A percentile compares a stretch with the other conserved stretches of the same genome.
These are phyloP conservation scores for Lampris incognitus DNA, from an alignment of 2,113 vertebrate genomes.

Conservation along the genomic window DNA sequence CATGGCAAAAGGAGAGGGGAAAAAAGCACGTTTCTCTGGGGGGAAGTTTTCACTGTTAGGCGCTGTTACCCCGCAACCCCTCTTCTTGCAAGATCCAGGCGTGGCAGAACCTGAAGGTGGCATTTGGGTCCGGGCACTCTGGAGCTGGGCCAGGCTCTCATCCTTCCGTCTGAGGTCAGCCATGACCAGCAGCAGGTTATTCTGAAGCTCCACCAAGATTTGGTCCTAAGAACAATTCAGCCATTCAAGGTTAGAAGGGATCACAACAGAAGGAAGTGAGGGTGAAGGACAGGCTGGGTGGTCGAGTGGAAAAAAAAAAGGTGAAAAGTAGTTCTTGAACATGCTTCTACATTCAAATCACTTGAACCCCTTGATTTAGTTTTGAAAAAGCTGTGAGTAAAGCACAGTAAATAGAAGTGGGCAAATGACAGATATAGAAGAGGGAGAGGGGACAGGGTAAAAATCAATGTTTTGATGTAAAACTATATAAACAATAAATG, in stretches of 20 bases:
- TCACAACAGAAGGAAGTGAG: slow-evolving; percentile 21
- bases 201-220: slow-evolving; percentile 93
- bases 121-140: slow-evolving; percentile 62
- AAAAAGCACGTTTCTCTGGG: slow-evolving; percentile 88
- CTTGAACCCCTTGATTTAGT: slow-evolving; percentile 56
- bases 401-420: slow-evolving; percentile 34
- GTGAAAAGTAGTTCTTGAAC: slow-evolving; percentile 5
- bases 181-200: slow-evolving; percentile 90
- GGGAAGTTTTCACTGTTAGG: slow-evolving; percentile 86
- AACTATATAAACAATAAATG: neutral
- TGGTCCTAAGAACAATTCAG: slow-evolving; percentile 86
- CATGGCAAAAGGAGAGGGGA: slow-evolving; percentile 82
- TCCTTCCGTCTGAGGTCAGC: slow-evolving; percentile 89
- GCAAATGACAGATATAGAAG: slow-evolving; percentile 2
- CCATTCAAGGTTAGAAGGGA: slow-evolving; percentile 62
- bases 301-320: slow-evolving; percentile 11
- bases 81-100: slow-evolving; percentile 84
- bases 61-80: slow-evolving; percentile 72
- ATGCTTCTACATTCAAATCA: slow-evolving; percentile 44
- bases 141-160: slow-evolving; percentile 81
- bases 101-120: slow-evolving; percentile 79
- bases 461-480: slow-evolving; percentile 19
- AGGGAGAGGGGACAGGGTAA: slow-evolving; percentile 27
- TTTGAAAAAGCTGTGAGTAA: slow-evolving; percentile 54
- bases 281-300: slow-evolving; percentile 37